These are phyloP conservation scores for Malurus leucopterus DNA, from an alignment of 2,797 vertebrate genomes.

Conservation along the genomic window DNA sequence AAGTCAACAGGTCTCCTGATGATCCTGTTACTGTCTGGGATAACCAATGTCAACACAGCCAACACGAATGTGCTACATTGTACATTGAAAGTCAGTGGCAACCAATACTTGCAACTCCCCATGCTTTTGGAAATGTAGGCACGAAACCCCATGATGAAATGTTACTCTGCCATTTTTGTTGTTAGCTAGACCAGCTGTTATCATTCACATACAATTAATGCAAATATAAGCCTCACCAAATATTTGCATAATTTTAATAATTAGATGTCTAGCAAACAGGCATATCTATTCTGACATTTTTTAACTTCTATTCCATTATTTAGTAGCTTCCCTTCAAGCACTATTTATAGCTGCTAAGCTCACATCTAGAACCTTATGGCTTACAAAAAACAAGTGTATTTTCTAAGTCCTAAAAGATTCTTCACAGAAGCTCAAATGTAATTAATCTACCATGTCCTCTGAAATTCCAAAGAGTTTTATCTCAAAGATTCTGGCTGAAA, in stretches of 20 bases:
- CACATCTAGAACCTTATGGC: neutral
- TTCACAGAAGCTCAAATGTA: neutral
- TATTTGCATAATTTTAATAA: slow-evolving; percentile 18
- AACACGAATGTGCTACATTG: rapidly evolving
- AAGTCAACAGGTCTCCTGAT: neutral
- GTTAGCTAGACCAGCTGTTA: neutral
- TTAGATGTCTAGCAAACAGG: neutral
- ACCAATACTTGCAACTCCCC: neutral
- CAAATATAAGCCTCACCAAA: neutral
- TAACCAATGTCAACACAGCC: rapidly evolving
- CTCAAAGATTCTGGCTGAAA: neutral
- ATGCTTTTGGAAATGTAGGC: neutral
- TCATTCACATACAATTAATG: neutral
- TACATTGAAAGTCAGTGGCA: neutral
- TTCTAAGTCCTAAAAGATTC: neutral
- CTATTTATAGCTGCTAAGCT: neutral
- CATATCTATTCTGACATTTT: neutral
- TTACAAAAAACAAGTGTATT: neutral
- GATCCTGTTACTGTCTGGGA: neutral
- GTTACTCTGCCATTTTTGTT: neutral
- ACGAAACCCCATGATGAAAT: neutral
- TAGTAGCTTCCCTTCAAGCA: neutral
- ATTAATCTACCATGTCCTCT: neutral
- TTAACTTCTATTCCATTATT: neutral
- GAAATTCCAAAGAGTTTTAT: neutral